These are phyloP conservation scores for Otus scops DNA, from an alignment of 2,797 vertebrate genomes.

Conservation along the genomic window DNA sequence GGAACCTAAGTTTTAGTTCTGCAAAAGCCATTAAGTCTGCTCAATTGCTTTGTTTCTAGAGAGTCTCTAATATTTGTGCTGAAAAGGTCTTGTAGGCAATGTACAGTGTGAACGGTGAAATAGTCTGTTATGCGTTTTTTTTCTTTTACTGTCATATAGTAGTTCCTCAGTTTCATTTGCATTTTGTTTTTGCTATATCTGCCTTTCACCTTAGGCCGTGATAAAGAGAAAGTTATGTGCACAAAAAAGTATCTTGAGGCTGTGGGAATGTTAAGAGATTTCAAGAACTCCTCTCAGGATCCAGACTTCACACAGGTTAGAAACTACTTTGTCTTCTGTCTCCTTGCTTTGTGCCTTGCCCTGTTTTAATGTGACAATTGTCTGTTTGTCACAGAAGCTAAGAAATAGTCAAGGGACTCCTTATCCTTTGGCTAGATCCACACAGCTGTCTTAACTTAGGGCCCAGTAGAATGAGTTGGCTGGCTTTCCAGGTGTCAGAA, in stretches of 20 bases:
- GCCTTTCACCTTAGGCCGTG: slow-evolving; percentile 80
- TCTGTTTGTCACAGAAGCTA: neutral
- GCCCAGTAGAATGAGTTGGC: neutral
- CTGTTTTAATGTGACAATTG: neutral
- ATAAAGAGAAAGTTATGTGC: slow-evolving; percentile 80
- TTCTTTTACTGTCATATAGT: neutral
- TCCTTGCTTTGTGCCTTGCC: neutral
- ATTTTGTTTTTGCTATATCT: neutral
- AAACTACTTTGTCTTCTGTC: neutral
- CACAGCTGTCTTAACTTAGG: neutral
- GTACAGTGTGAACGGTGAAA: neutral
- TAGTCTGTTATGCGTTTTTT: rapidly evolving
- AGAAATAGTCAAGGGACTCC: neutral
- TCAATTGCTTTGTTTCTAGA: neutral
- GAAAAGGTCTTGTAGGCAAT: neutral
- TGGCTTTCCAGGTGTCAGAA: neutral
- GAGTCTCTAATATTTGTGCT: neutral
- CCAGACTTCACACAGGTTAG: slow-evolving; percentile 91
- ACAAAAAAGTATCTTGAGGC: slow-evolving; percentile 88
- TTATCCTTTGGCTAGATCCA: neutral
- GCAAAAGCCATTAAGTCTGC: neutral
- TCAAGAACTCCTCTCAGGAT: slow-evolving; percentile 84
- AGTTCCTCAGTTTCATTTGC: neutral
- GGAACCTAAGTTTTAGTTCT: neutral
- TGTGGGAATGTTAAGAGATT: slow-evolving; percentile 91